A percentile compares a stretch with the other conserved stretches of the same genome.
phyloP scores from a whole-genome alignment of 2,797 vertebrate genomes.

The Scolopax bukidnonensis region DNA sequence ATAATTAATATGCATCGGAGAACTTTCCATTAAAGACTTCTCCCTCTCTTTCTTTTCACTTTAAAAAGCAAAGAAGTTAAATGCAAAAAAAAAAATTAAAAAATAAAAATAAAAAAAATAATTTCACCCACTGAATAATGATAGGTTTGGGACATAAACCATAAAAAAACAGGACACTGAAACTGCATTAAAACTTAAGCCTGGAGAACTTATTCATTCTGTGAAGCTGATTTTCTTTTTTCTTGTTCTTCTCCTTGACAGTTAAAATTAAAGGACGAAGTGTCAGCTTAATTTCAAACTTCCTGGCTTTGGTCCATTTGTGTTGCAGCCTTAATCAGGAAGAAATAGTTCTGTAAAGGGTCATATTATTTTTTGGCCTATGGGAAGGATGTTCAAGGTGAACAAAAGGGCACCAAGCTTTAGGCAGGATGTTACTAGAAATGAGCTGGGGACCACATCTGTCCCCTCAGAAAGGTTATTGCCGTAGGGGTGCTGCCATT shows the following conservation, averaged over 20 bases:
- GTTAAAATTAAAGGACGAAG: conserved; percentile 49
- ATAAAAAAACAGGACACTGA: neutral
- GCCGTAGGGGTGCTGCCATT: neutral
- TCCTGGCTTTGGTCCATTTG: conserved; percentile 56
- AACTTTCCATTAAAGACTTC: conserved; percentile 58
- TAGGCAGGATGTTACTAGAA: neutral
- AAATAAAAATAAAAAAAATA: neutral
- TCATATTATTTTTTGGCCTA: conserved; percentile 47
- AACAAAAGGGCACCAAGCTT: neutral
- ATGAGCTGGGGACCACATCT: neutral
- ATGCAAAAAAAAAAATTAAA: neutral
- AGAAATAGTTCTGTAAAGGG: conserved; percentile 11
- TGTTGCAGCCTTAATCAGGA: conserved; percentile 41
- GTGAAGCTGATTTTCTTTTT: conserved; percentile 36
- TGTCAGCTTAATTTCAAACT: conserved; percentile 57
- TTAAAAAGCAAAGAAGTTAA: conserved; percentile 28
- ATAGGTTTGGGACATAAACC: neutral
- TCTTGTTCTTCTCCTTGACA: conserved; percentile 25
- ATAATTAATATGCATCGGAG: conserved; percentile 71
- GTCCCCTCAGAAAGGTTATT: neutral
- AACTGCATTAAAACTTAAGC: conserved; percentile 28
- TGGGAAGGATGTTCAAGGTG: conserved; percentile 7
- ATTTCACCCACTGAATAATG: neutral
- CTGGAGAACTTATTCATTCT: neutral
- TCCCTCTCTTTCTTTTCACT: conserved; percentile 29